Conservation (phyloP, 1,140 invertebrate genomes). For the Bombus breviceps region DNA sequence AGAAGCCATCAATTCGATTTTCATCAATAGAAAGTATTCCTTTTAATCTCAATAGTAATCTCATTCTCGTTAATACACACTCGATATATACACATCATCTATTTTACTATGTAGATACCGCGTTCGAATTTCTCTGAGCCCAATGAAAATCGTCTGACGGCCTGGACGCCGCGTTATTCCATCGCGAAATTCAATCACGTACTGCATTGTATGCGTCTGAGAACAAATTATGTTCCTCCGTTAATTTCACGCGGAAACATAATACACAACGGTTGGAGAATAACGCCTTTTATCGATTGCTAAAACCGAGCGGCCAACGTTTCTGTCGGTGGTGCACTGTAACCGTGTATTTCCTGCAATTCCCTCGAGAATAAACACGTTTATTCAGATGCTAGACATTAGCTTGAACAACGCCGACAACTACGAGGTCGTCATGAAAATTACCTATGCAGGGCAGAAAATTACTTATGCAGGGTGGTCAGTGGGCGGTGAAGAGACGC, state of each 20-base stretch:
- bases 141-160: background rate
- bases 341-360: conserved; percentile 51
- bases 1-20: background rate
- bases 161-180: background rate
- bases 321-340: conserved; percentile 18
- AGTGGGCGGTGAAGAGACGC: conserved; percentile 59
- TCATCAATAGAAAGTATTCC: background rate
- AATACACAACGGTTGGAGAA: background rate
- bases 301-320: conserved; percentile 26
- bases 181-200: background rate
- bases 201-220: background rate
- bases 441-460: conserved; percentile 66
- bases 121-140: background rate
- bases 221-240: background rate
- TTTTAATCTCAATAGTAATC: background rate
- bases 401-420: conserved; percentile 62
- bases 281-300: conserved; percentile 42
- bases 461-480: conserved; percentile 65
- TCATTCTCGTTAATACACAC: background rate
- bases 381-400: conserved; percentile 65
- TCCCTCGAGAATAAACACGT: conserved; percentile 56
- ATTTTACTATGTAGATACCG: background rate
- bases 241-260: conserved; percentile 11
- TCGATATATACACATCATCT: background rate
- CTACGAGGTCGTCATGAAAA: conserved; percentile 65